These are phyloP conservation scores for Steinernema scapterisci DNA, from an alignment of 2,888 invertebrate genomes.

Conservation along the genomic window DNA sequence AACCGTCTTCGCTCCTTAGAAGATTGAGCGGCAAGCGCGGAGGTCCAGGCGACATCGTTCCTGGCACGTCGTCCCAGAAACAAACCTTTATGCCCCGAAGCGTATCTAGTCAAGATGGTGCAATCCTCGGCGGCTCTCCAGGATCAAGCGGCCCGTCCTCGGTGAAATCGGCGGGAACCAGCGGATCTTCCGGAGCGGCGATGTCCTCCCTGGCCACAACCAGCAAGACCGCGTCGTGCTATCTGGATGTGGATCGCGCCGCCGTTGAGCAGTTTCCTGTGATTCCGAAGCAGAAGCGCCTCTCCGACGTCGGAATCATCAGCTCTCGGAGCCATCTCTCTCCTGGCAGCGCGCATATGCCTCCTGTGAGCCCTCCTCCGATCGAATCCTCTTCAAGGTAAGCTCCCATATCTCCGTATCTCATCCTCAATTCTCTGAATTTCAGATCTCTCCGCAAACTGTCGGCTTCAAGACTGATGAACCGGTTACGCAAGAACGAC, in stretches of 20 bases:
- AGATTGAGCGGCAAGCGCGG: constrained; percentile 84
- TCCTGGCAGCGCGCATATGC: constrained; percentile 1
- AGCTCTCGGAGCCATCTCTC: background rate
- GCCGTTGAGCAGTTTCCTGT: background rate
- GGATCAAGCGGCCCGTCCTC: constrained; percentile 1
- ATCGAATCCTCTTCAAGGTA: background rate
- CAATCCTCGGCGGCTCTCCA: constrained; percentile 37
- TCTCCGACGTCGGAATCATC: constrained; percentile 47
- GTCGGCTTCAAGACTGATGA: constrained; percentile 15
- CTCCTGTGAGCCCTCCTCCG: constrained; percentile 12
- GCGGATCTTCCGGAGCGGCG: background rate
- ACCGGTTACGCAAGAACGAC: constrained; percentile 19
- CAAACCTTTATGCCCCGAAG: constrained; percentile 67
- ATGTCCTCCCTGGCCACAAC: constrained; percentile 5
- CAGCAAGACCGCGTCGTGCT: constrained; percentile 25
- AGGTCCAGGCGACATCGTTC: constrained; percentile 79
- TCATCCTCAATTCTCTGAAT: background rate
- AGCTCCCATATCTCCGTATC: background rate
- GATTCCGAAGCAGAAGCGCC: constrained; percentile 39
- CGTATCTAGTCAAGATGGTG: constrained; percentile 65
- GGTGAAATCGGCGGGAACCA: background rate
- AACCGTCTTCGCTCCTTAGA: constrained; percentile 75
- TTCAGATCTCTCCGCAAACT: constrained; percentile 25
- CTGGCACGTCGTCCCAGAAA: constrained; percentile 64
- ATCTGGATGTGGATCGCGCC: constrained; percentile 6